phyloP scores from a whole-genome alignment of 1,140 invertebrate species.

The Drosophila mayri region DNA sequence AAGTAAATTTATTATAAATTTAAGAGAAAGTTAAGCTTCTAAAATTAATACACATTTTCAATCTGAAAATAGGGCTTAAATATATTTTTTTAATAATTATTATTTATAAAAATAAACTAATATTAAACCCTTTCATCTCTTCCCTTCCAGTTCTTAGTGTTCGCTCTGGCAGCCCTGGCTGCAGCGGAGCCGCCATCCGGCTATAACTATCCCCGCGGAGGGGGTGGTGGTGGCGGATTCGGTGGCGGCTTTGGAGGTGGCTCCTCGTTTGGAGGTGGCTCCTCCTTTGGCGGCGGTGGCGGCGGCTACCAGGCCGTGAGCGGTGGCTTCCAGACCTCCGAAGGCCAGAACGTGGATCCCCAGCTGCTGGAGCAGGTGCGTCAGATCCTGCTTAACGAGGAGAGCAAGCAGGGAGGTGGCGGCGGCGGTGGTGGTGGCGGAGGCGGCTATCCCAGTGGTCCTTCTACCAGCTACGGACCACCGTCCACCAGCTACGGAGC shows the following conservation, averaged over 20 bases:
- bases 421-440: constrained; percentile 81
- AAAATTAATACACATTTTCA: no score
- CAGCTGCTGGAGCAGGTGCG: constrained; percentile 92
- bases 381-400: constrained; percentile 92
- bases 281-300: constrained; percentile 85
- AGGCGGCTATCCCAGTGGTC: constrained; percentile 83
- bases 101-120: constrained; percentile 14
- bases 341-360: constrained; percentile 92
- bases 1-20: background rate
- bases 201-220: constrained; percentile 88
- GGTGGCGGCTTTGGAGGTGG: constrained; percentile 83
- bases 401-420: constrained; percentile 87
- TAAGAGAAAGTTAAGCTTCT: background rate
- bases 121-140: constrained; percentile 9
- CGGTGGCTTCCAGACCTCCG: constrained; percentile 90
- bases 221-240: constrained; percentile 85
- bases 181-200: constrained; percentile 88
- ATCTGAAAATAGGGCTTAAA: background rate
- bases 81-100: background rate
- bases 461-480: constrained; percentile 86
- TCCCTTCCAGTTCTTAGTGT: constrained; percentile 88
- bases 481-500: constrained; percentile 87
- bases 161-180: constrained; percentile 87
- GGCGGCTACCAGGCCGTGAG: constrained; percentile 91
- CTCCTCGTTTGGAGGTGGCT: constrained; percentile 85